phyloP scores from a whole-genome alignment of 2,888 invertebrate species.

The Pristionchus exspectatus region DNA sequence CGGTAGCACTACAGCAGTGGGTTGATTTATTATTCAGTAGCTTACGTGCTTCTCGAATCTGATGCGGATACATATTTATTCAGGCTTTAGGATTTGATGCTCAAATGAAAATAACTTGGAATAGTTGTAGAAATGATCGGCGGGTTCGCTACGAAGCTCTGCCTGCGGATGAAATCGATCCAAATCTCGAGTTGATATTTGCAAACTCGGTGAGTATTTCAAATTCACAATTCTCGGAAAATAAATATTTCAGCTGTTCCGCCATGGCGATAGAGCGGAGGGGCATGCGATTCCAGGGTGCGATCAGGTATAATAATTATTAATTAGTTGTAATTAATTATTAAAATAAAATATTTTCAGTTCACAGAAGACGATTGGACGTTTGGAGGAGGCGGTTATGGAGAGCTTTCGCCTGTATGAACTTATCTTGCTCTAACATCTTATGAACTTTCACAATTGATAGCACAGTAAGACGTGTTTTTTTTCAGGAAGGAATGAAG shows the following conservation, averaged over 20 bases:
- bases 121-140: no score
- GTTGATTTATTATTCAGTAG: background rate
- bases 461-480: background rate
- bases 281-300: background rate
- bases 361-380: slow-evolving; percentile 24
- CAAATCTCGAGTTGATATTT: background rate
- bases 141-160: background rate
- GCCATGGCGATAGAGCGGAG: slow-evolving; percentile 1
- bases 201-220: background rate
- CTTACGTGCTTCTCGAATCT: no score
- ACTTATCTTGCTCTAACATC: background rate
- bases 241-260: background rate
- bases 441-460: background rate
- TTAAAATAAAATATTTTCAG: background rate
- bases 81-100: no score
- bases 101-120: no score
- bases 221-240: background rate
- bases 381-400: slow-evolving; percentile 5
- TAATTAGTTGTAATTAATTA: background rate
- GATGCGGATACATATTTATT: no score
- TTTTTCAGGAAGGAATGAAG: slow-evolving; percentile 23
- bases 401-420: slow-evolving; percentile 4
- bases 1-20: background rate
- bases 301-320: background rate
- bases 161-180: background rate